Percentiles rank a stretch among this genome's conserved stretches.
Evolutionary conservation across 2,113 vertebrate species (phyloP).

Genomic region (Camelus dromedarius): DNA sequence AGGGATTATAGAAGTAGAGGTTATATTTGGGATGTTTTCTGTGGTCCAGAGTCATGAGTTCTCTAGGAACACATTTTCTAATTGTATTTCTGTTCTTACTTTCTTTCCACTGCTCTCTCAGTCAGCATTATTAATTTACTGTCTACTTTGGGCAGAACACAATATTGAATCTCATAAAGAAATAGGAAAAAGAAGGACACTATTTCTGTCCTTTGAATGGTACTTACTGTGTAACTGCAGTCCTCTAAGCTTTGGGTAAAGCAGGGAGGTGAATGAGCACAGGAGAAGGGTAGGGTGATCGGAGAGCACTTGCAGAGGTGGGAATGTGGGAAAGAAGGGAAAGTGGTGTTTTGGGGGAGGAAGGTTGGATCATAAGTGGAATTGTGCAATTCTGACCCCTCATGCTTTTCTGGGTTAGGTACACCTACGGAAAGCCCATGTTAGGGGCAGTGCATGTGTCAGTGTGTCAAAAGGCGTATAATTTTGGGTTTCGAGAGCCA

Average conservation of each 20-base stretch:
- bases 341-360: background rate
- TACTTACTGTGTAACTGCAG: background rate
- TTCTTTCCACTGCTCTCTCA: background rate
- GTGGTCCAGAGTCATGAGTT: background rate
- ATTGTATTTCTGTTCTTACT: background rate
- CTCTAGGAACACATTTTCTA: background rate
- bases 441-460: conserved; percentile 55
- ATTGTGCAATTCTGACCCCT: background rate
- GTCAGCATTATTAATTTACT: background rate
- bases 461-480: conserved; percentile 79
- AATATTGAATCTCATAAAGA: background rate
- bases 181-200: background rate
- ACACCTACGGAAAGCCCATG: conserved; percentile 69
- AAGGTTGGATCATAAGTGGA: too few species aligned
- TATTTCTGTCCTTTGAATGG: background rate
- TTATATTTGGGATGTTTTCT: background rate
- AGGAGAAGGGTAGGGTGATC: background rate
- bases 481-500: accelerated
- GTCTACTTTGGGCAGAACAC: background rate
- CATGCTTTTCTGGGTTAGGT: conserved; percentile 64
- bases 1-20: background rate
- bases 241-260: background rate
- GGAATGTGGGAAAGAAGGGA: background rate
- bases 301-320: background rate
- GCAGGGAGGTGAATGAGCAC: background rate